Conservation (phyloP, 64 coral and sea anemone species). For the Stichodactyla helianthus region DNA sequence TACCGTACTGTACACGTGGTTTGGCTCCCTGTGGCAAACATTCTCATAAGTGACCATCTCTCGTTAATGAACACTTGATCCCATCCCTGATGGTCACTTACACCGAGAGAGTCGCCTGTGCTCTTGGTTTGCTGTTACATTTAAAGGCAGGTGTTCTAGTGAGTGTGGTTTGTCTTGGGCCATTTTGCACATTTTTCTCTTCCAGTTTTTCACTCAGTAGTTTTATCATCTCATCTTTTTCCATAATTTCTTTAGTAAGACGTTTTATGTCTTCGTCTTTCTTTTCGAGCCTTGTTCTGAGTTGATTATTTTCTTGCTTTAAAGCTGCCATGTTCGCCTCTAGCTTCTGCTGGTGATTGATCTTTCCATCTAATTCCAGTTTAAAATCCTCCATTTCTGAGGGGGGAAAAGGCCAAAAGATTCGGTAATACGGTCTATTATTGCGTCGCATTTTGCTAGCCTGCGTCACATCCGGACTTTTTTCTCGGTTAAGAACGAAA, state of each 20-base stretch:
- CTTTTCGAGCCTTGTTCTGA: neutral
- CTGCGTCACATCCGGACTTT: no score
- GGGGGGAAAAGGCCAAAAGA: neutral
- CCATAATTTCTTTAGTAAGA: neutral
- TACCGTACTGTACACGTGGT: no score
- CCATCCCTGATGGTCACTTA: no score
- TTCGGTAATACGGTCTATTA: no score
- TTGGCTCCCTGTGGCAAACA: no score
- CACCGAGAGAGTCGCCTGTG: no score
- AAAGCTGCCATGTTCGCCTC: neutral
- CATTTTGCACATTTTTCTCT: neutral
- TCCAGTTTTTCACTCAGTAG: neutral
- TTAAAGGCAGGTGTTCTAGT: neutral
- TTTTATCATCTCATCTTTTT: neutral
- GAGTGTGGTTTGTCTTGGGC: neutral
- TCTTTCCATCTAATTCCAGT: neutral
- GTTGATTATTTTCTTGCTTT: neutral
- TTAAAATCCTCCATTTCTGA: constrained; percentile 9
- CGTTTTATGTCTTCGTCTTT: neutral
- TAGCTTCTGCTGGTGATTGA: neutral
- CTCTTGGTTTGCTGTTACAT: neutral
- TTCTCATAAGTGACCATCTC: no score
- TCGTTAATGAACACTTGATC: no score
- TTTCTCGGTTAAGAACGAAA: no score
- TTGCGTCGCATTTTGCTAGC: no score